Base-by-base conservation (phyloP, 2,888 invertebrate genomes). In the Omphaloscelis lunosa region DNA sequence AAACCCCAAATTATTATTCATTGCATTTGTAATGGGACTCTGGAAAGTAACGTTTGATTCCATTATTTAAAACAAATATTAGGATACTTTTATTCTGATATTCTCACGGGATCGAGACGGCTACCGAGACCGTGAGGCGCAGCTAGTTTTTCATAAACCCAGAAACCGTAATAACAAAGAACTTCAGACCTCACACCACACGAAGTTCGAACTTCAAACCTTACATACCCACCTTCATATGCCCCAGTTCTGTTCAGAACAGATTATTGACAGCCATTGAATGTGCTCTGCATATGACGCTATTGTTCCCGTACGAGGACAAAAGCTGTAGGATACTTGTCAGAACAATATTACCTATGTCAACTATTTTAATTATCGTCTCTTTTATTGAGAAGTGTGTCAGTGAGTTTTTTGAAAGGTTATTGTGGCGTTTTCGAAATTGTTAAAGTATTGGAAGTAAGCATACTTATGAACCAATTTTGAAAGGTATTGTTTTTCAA, bases 211-310 rank as follows among this genome's bases (percentile, higher is more conserved):
- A 68, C 29, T 51, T 53, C 63, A 68, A 48, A 79, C n/a, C 34
- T 29, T 56, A 65, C 45, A 56, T 39, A 66, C 65, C 71, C 8
- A 63, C 70, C 51, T 65, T n/a, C 56, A 45, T 20, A 65, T 12
- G 63, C 23, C 17, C 17, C 27, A 73, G 66, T 39, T 65, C 68
- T 75, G 76, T 69, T 71, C 45, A 27, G 12, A 41, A 51, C 45
- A 66, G 61, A 56, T 41, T 69, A 75, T 84, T 85, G 86, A 84
- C 74, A 85, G 34, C 72, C n/a, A 78, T 85, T 84, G 72, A 84
- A 73, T 51, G 12, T 51, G 71, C 27, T 39, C 84, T 80, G 84
- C 51, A 51, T 58, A 0, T 80, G 86, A 80, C 75, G 66, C 72
- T n/a, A 77, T 83, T 85, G 80, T 86, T 72, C 41, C 1, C 29